A percentile compares a stretch with the other conserved stretches of the same genome.
Conservation (phyloP, 2,113 vertebrate genomes). For the Ibidorhyncha struthersii region DNA sequence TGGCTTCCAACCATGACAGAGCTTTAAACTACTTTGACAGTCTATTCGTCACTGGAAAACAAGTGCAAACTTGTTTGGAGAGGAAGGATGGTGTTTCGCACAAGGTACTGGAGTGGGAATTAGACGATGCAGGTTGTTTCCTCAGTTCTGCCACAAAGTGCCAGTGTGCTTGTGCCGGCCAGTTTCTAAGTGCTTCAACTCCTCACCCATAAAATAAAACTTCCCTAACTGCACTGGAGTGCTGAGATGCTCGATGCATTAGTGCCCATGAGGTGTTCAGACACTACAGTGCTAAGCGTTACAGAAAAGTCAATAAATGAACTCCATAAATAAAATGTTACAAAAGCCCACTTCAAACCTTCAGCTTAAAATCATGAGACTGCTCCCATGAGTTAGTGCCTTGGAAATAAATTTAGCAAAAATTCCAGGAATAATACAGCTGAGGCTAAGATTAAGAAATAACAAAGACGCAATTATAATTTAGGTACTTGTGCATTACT, state of each 20-base stretch:
- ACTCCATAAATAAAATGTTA: conserved; percentile 43
- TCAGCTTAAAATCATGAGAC: not conserved
- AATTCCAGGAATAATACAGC: not conserved
- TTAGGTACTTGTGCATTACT: not conserved
- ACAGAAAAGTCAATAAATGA: conserved; percentile 29
- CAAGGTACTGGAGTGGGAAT: not conserved
- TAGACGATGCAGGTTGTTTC: not conserved
- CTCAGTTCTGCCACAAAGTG: not conserved
- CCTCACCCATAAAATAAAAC: not conserved
- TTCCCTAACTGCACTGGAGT: not conserved
- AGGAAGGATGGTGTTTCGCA: not conserved
- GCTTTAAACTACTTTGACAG: conserved; percentile 28
- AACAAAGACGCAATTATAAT: not conserved
- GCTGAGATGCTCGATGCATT: not conserved
- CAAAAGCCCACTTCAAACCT: not conserved
- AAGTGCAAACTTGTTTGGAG: not conserved
- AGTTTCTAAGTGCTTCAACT: not conserved
- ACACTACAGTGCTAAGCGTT: not conserved
- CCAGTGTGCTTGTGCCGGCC: not conserved
- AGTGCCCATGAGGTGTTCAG: not conserved
- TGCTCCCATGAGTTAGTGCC: not conserved
- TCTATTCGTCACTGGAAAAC: conserved; percentile 37
- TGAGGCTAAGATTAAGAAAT: not conserved
- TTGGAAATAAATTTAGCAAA: conserved; percentile 20
- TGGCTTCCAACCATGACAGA: conserved; percentile 17